Evolutionary conservation across 2,888 invertebrate species (phyloP).

Genomic region (Didymodactylos carnosus): DNA sequence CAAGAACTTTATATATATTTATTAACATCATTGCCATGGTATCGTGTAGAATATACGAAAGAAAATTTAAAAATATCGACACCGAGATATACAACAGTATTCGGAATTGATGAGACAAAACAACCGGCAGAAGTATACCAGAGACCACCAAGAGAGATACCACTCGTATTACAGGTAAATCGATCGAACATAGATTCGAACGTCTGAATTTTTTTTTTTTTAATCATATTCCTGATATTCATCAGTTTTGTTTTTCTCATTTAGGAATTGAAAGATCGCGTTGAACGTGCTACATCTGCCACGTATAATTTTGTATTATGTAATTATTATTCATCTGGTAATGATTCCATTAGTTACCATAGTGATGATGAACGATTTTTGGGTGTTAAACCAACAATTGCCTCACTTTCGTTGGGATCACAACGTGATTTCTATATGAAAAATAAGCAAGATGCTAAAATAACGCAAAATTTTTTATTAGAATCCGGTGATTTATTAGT

Average conservation of each 20-base stretch:
- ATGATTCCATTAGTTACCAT: not conserved
- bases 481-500: not conserved
- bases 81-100: not conserved
- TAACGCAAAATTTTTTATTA: not conserved
- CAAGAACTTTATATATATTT: not conserved
- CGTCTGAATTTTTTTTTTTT: too few species aligned
- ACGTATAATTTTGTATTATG: not conserved
- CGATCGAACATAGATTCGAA: too few species aligned
- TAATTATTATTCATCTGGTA: not conserved
- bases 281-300: not conserved
- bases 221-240: too few species aligned
- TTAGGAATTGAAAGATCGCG: not conserved
- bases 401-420: not conserved
- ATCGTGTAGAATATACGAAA: not conserved
- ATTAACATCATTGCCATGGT: not conserved
- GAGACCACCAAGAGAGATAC: not conserved
- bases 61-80: not conserved
- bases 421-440: not conserved
- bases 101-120: not conserved
- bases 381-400: not conserved
- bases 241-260: too few species aligned
- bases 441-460: not conserved
- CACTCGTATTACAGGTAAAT: too few species aligned
- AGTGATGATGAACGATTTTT: not conserved
- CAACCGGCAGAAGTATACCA: not conserved